Base-by-base conservation (phyloP, 2,888 invertebrate genomes). In the Lochmaea crataegi region DNA sequence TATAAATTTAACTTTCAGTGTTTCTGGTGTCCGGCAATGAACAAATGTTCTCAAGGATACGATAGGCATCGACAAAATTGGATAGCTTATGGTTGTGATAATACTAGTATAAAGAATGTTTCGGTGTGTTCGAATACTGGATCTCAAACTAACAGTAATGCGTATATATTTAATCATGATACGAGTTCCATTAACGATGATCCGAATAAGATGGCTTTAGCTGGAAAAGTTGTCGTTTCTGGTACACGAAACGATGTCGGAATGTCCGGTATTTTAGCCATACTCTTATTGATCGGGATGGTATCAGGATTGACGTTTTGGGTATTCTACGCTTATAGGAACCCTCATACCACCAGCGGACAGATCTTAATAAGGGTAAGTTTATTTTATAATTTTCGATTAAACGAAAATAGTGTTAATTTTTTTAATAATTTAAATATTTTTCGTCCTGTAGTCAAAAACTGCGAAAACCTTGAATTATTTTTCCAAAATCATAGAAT, bases 311-410 rank as follows among this genome's bases (percentile, higher is more conserved):
- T 93, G n/a, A 91, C 90, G 38, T 90, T 92, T 10, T 99, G 98
- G 98, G 87, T 94, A 18, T 87, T 94, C 18, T 99, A 99, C 86
- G 99, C 98, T 5, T 99, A 98, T 88, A 93, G 95, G 84, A 96
- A 98, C 88, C 99, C 99, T 2, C 97, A 97, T 84, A 95, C 97
- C 7, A 91, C 95, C 66, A 97, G 97, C 80, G 99, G 99, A 76
- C 97, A 98, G 87, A 91, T 98, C 83, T 91, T 99, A 68, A 99
- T 99, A 84, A 95, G 96, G 92, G 98, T 98, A 88, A 89, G 90
- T 85, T 38, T 38, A 38, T 38, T 38, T 7, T 38, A 38, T 7
- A 7, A 38, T 9, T 38, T 1, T 38, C 32, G 9, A 38, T 38
- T 38, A 7, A 38, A 38, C 9, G 7, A 38, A 38, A 32, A 32